Evolutionary conservation across 1,140 invertebrate species (phyloP), one percentile per base, ranked within the genome.

Genomic region (Pseudomyrmex sp.): DNA sequence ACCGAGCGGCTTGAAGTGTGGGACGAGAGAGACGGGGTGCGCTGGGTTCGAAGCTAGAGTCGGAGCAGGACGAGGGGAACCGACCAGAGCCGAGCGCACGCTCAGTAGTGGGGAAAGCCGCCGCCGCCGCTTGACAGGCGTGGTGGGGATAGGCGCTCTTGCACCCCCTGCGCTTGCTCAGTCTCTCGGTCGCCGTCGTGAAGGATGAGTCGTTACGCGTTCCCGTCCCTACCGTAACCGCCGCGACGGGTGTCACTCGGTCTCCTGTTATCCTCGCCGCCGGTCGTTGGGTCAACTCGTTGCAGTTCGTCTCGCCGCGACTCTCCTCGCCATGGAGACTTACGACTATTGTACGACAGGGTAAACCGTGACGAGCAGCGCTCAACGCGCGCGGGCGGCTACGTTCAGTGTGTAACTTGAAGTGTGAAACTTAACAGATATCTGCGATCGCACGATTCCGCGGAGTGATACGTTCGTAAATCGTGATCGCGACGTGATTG

Each of bases 61-160:
- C 59, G 69, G 61, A n/a, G 59, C 72, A 52, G 83, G 61, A 50
- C 70, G 85, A 79, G 44, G 59, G 44, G 62, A 80, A 56, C 82
- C 52, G 76, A 84, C 87, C 72, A 56, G 56, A 66, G 58, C 86
- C 76, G 87, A 79, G 62, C 75, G 85, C 50, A 23, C 63, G 46
- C 79, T 18, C 18, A 77, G 23, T 15, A 8, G n/a, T 65, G 35
- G 79, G 73, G 85, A 18, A 18, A 26, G 15, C 44, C 66, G 44
- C 65, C 44, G 76, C 54, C n/a, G 79, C 13, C 72, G 63, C n/a
- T 65, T 74, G 26, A 73, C 46, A 9, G 15, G 46, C 3, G 13
- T 89, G 90, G 92, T 90, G 91, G 92, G 92, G 88, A 86, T 83
- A 77, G 92, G 92, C 90, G 91, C 93, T 91, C 92, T 91, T 90